Conservation (phyloP, 2,797 vertebrate species). For the Aythya fuligula region DNA sequence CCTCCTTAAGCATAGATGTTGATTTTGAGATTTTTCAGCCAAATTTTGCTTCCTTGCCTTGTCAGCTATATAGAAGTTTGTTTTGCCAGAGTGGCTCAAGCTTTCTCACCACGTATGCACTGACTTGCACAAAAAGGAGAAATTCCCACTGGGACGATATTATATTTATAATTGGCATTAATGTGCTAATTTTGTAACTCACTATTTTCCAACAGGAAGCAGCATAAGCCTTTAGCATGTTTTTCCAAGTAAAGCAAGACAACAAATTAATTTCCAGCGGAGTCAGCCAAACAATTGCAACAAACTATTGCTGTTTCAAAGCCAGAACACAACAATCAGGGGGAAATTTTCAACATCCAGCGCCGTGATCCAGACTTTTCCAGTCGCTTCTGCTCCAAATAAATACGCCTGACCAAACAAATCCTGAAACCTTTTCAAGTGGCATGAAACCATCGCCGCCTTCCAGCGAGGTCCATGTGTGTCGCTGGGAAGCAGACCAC, state of each 20-base stretch:
- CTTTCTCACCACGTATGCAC: constrained; percentile 12
- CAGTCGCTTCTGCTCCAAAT: constrained; percentile 11
- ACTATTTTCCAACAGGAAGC: constrained; percentile 58
- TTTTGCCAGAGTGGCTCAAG: background rate
- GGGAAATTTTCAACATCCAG: background rate
- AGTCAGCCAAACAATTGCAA: constrained; percentile 39
- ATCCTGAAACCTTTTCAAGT: background rate
- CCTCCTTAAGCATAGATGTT: background rate
- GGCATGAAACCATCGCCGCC: accelerated
- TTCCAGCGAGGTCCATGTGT: background rate
- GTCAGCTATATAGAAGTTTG: constrained; percentile 5
- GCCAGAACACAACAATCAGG: constrained; percentile 12
- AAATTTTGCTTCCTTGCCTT: background rate
- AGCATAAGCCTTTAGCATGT: constrained; percentile 9
- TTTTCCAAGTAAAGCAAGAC: constrained; percentile 56
- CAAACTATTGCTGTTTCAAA: constrained; percentile 43
- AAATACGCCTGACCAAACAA: background rate
- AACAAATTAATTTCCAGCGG: constrained; percentile 51
- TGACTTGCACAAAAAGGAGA: constrained; percentile 4
- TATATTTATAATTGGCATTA: constrained; percentile 53
- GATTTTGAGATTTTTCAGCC: constrained; percentile 14
- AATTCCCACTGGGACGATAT: constrained; percentile 17
- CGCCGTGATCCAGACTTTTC: background rate
- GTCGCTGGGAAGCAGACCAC: background rate
- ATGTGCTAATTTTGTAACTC: constrained; percentile 54